phyloP scores from a whole-genome alignment of 2,797 vertebrate species.

The Lemur catta region DNA sequence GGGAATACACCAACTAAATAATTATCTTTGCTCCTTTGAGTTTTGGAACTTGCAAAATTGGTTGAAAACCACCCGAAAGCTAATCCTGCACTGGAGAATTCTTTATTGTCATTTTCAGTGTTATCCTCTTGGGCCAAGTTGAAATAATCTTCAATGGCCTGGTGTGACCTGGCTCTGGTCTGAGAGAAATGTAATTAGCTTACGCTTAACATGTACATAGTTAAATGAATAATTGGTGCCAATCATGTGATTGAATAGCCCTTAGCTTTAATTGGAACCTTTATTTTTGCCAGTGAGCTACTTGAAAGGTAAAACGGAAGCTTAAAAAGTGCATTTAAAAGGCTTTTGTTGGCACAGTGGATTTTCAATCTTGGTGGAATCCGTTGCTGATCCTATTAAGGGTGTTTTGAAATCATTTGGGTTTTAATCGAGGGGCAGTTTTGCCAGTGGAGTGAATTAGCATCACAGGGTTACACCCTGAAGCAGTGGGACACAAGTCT shows the following conservation, averaged over 20 bases:
- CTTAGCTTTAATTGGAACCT: slow-evolving; percentile 45
- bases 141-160: slow-evolving; percentile 46
- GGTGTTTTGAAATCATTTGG: background rate
- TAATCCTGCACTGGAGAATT: background rate
- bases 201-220: slow-evolving; percentile 41
- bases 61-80: background rate
- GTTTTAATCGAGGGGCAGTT: background rate
- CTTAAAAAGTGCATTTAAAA: background rate
- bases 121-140: background rate
- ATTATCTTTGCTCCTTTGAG: background rate
- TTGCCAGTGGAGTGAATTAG: background rate
- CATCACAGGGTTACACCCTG: background rate
- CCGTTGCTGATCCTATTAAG: background rate
- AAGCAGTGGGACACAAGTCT: fast-evolving
- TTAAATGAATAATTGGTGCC: slow-evolving; percentile 52
- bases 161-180: slow-evolving; percentile 52
- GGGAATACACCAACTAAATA: background rate
- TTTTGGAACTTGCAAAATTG: background rate
- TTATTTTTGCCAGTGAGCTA: slow-evolving; percentile 66
- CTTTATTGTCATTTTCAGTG: background rate
- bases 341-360: background rate
- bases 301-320: slow-evolving; percentile 62
- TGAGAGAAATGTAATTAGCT: slow-evolving; percentile 54
- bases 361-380: background rate
- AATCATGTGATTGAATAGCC: slow-evolving; percentile 49